Base-by-base conservation (phyloP, 2,797 vertebrate genomes). In the Sylvilagus floridanus region DNA sequence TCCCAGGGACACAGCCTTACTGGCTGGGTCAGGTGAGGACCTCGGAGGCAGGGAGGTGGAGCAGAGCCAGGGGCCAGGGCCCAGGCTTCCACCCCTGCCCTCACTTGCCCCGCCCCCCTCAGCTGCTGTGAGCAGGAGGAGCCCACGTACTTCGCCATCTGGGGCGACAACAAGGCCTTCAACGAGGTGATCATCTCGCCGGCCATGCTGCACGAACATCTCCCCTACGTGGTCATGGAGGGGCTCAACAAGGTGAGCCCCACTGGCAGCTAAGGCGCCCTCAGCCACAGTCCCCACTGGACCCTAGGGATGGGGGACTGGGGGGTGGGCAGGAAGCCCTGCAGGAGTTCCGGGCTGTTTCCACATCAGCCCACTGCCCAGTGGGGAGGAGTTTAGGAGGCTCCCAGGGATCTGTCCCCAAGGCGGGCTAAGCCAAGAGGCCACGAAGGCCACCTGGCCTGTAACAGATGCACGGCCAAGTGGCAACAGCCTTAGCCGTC, bases 151-250 rank as follows among this genome's bases (percentile, higher is more conserved):
- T 99, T 99, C 0, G 99, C 99, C 95, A 99, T 99, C 96, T 99
- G 99, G 99, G 99, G 99, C 0, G 99, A 99, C 98, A 99, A 99
- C 98, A 99, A 99, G 97, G 99, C 99, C 28, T 99, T 99, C 93
- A 98, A 99, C 5, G 99, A 99, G 98, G 99, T 99, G 97, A 99
- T 99, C 98, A 99, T 99, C 98, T 99, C 99, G 0, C 99, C 99
- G 0, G 99, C 99, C 85, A 99, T 99, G 99, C 98, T 99, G 93
- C 99, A 99, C 0, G 99, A 99, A 90, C 99, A 99, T 97, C 99
- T 99, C 97, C 99, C 99, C 0, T 99, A 99, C 0, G 99, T 99
- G 98, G 99, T 99, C 98, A 99, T 99, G 99, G 99, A 99, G 96
- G 99, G 99, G 69, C 99, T 99, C 68, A 99, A 99, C 98, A 99